phyloP scores from a whole-genome alignment of 2,113 vertebrate species.

The Rhombomys opimus region DNA sequence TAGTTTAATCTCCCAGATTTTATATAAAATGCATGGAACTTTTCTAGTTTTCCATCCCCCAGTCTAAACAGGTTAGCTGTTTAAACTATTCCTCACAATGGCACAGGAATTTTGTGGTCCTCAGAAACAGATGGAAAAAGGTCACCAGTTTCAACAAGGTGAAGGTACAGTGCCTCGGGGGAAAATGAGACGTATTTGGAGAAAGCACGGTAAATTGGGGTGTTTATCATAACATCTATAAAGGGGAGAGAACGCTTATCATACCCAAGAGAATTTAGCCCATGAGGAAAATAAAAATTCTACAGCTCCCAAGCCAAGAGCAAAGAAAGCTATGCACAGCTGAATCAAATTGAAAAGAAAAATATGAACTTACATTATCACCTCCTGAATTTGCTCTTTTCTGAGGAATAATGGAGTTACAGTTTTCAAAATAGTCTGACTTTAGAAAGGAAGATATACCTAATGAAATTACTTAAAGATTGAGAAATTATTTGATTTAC shows the following conservation, averaged over 20 bases:
- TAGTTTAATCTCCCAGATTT: not conserved
- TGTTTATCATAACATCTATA: constrained; percentile 52
- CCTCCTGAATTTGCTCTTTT: not conserved
- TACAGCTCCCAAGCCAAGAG: not conserved
- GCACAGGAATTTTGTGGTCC: not conserved
- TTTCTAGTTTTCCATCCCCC: not conserved
- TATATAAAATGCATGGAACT: not conserved
- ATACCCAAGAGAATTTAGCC: not conserved
- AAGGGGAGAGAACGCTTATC: not conserved
- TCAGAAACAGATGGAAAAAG: constrained; percentile 11
- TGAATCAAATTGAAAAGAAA: constrained; percentile 18
- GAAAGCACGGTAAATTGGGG: constrained; percentile 25
- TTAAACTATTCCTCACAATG: not conserved
- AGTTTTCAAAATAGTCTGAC: not conserved
- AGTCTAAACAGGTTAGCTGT: not conserved
- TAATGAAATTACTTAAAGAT: not conserved
- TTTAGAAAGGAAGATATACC: not conserved
- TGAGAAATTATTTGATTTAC: not conserved
- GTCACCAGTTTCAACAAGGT: not conserved
- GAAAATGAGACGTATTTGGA: not conserved
- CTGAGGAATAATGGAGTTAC: not conserved
- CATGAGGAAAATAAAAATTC: constrained; percentile 16
- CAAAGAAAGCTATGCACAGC: not conserved
- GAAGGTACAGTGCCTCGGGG: not conserved
- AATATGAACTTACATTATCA: not conserved